Conservation (phyloP, 2,888 invertebrate species). For the Polydrusus cervinus region DNA sequence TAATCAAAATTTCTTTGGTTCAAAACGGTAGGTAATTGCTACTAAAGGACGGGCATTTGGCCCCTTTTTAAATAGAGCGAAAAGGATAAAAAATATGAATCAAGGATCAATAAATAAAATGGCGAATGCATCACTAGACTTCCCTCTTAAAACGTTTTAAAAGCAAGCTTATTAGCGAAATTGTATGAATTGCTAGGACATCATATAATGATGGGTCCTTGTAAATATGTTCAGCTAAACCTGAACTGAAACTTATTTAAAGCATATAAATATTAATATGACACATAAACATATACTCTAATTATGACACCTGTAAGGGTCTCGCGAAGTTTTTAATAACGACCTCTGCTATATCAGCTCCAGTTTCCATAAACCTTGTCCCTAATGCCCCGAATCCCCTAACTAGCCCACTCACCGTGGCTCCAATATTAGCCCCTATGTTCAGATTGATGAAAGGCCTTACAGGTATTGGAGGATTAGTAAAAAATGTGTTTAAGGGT, state of each 20-base stretch:
- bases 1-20: no score
- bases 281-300: neutral
- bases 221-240: no score
- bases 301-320: constrained; percentile 45
- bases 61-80: no score
- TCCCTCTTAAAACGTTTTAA: no score
- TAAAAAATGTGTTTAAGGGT: constrained; percentile 54
- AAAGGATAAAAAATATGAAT: no score
- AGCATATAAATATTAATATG: constrained; percentile 23
- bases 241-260: constrained; percentile 11
- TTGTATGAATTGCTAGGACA: no score
- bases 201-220: no score
- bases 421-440: constrained; percentile 61
- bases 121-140: no score
- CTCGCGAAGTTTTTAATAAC: constrained; percentile 60
- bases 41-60: no score
- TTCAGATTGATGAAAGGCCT: constrained; percentile 56
- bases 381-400: constrained; percentile 62
- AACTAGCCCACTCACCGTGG: constrained; percentile 65
- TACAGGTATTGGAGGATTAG: constrained; percentile 55
- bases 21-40: no score
- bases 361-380: constrained; percentile 65
- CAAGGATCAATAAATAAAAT: no score
- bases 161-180: no score
- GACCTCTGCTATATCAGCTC: constrained; percentile 67